A percentile compares a stretch with the other conserved stretches of the same genome.
phyloP scores from a whole-genome alignment of 2,797 vertebrate species.

The Antennarius maculatus region DNA sequence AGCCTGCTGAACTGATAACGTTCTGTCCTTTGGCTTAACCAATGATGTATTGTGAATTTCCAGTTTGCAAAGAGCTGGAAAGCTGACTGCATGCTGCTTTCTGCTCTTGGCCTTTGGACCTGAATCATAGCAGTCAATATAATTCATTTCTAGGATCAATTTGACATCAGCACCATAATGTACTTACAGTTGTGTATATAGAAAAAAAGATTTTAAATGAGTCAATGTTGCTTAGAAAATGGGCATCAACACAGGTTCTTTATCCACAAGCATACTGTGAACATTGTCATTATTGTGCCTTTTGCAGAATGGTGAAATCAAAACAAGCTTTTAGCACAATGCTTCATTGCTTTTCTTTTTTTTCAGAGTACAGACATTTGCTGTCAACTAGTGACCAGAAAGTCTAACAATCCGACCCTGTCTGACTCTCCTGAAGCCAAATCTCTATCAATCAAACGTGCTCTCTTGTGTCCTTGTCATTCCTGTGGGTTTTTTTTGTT shows the following conservation, averaged over 20 bases:
- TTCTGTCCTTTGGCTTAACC: conserved; percentile 41
- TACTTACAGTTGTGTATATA: too few relatives aligned
- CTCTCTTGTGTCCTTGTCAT: conserved; percentile 59
- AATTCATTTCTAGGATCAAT: conserved; percentile 51
- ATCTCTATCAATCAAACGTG: conserved; percentile 72
- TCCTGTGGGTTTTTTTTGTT: conserved; percentile 24
- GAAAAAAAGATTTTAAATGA: background rate
- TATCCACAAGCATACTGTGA: conserved; percentile 43
- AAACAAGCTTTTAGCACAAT: conserved; percentile 19
- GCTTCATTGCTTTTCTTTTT: conserved; percentile 18
- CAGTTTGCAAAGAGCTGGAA: conserved; percentile 5
- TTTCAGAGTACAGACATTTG: conserved; percentile 53
- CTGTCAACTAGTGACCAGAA: conserved; percentile 75
- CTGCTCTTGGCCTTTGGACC: conserved; percentile 17
- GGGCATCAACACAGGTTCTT: conserved; percentile 27
- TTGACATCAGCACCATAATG: conserved; percentile 25
- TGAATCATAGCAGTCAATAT: conserved; percentile 36
- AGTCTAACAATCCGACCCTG: conserved; percentile 53
- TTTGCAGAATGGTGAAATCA: conserved; percentile 32
- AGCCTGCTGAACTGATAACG: conserved; percentile 44
- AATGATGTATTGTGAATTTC: conserved; percentile 26
- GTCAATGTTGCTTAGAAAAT: conserved; percentile 22
- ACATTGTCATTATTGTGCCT: conserved; percentile 40
- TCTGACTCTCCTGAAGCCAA: conserved; percentile 57
- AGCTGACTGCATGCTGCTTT: conserved; percentile 12